Evolutionary conservation across 2,797 vertebrate species (phyloP), one percentile per base, ranked within the genome.

Genomic region (Rhabdomys pumilio): DNA sequence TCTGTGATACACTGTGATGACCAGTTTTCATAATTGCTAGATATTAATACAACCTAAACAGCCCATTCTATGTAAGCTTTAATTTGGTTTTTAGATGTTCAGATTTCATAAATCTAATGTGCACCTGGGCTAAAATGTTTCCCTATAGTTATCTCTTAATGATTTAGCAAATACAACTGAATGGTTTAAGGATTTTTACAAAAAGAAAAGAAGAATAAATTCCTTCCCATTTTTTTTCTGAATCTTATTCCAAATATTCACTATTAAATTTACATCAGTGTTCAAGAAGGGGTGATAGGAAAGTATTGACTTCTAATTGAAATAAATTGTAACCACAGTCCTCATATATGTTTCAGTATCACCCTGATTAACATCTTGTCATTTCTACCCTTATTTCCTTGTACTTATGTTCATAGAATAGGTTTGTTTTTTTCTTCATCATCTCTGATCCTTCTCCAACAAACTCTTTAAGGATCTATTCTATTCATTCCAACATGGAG

Each of bases 141-240:
- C n/a, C n/a, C n/a, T 34, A 0, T 59, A 80, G 55, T 44, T 87
- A 12, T 95, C 94, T 95, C 59, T 96, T n/a, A 82, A 82, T 44
- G 84, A 59, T 38, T 83, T 76, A 75, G 14, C 38, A 79, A 79
- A 91, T 2, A 11, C 57, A 91, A 41, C 20, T 89, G 85, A 91
- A 90, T 44, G 67, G 9, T 29, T 29, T 61, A 53, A 93, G 9
- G 26, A 83, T 38, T 82, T 69, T 61, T 61, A 41, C 53, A 73
- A 15, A 26, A 34, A 57, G 4, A 81, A 10, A 69, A 29, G 50
- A 11, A 92, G 50, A 81, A 72, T 82, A 8, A 90, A 55, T 61
- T 47, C 3, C 53, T 57, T 83, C 38, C 34, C 7, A 38, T 38
- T 34, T 5, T 63, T 93, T 93, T 92, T 90, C 29, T 75, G 22